Conservation (phyloP, 2,888 invertebrate genomes). For the Sylvicola cinctus region DNA sequence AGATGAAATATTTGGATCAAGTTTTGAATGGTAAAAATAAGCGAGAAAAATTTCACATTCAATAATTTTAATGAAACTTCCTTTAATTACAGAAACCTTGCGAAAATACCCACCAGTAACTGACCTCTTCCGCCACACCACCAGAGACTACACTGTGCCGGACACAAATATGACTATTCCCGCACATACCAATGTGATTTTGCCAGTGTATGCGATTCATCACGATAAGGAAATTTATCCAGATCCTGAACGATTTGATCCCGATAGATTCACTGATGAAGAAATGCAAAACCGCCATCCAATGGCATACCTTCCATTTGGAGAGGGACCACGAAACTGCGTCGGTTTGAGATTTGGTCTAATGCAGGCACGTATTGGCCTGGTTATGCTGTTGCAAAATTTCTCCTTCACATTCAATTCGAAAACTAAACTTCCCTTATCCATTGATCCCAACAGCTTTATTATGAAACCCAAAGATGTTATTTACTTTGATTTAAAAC, state of each 20-base stretch:
- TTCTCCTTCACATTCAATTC: neutral
- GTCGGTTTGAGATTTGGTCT: constrained; percentile 6
- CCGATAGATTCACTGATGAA: constrained; percentile 17
- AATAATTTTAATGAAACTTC: no score
- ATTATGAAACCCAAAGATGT: no score
- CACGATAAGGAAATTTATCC: constrained; percentile 17
- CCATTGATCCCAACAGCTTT: no score
- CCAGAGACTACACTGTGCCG: constrained; percentile 8
- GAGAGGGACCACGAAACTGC: constrained; percentile 15
- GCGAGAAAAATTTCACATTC: no score
- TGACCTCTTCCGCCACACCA: constrained; percentile 13
- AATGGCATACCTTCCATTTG: constrained; percentile 16
- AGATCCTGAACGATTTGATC: constrained; percentile 19
- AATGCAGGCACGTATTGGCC: neutral
- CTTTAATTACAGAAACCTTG: no score
- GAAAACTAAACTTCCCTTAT: no score
- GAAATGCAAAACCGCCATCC: constrained; percentile 11
- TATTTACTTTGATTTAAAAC: no score
- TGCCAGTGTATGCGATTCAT: constrained; percentile 17
- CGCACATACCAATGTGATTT: constrained; percentile 7
- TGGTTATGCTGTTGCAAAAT: neutral
- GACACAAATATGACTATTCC: constrained; percentile 1
- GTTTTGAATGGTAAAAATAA: constrained; percentile 19
- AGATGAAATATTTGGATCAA: constrained; percentile 23
- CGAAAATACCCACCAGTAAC: constrained; percentile 19